A percentile compares a stretch with the other conserved stretches of the same genome.
These are phyloP conservation scores for Cinclus cinclus DNA, from an alignment of 2,113 vertebrate species.

Conservation along the genomic window DNA sequence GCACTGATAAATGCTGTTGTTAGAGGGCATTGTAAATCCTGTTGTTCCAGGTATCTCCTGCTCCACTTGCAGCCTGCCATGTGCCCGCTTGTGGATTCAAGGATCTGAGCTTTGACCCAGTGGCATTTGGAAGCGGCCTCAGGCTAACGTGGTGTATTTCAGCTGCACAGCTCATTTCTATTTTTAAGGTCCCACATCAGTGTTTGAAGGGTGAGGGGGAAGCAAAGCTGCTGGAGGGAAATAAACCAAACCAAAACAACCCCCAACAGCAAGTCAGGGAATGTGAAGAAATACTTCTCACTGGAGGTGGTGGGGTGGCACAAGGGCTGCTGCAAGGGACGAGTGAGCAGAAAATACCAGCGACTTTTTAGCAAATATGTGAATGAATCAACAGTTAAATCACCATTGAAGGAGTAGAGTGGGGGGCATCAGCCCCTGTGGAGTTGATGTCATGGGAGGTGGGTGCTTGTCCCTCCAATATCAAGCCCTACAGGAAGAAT, in stretches of 20 bases:
- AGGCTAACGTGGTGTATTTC: accelerated
- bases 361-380: accelerated
- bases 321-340: neutral
- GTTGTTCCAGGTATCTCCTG: neutral
- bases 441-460: neutral
- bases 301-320: accelerated
- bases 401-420: neutral
- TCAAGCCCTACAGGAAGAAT: neutral
- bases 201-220: neutral
- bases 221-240: neutral
- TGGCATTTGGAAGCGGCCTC: neutral
- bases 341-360: accelerated
- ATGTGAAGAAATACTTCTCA: neutral
- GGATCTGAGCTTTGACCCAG: neutral
- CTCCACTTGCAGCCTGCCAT: neutral
- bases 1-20: accelerated
- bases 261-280: neutral
- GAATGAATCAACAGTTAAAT: neutral
- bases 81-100: accelerated
- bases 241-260: neutral
- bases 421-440: accelerated
- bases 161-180: neutral
- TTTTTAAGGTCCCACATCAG: neutral
- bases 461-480: neutral
- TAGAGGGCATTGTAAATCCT: neutral